phyloP scores from a whole-genome alignment of 2,113 vertebrate species.

The Oreocharis arfaki region DNA sequence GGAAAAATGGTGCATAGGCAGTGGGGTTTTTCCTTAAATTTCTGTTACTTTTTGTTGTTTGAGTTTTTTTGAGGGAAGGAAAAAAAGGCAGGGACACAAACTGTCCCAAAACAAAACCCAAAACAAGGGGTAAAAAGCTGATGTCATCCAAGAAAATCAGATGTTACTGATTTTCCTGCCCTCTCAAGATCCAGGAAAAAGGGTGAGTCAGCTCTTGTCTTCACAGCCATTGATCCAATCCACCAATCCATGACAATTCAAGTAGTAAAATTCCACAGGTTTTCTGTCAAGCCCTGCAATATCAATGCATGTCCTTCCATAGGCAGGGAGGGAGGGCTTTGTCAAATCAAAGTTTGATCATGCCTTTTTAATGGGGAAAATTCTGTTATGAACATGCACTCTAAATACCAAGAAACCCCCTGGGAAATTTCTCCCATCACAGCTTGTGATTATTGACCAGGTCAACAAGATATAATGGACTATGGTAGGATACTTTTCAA shows the following conservation, averaged over 20 bases:
- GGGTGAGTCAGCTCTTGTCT: background rate
- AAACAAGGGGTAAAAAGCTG: background rate
- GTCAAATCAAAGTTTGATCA: background rate
- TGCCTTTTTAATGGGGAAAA: background rate
- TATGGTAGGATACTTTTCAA: background rate
- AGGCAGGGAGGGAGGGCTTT: background rate
- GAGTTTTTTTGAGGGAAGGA: background rate
- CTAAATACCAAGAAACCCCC: background rate
- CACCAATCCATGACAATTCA: background rate
- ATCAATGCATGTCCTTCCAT: fast-evolving
- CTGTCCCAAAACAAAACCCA: background rate
- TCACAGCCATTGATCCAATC: background rate
- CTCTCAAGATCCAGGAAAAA: background rate
- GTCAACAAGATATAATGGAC: background rate
- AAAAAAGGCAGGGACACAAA: background rate
- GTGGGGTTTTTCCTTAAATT: background rate
- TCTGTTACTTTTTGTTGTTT: background rate
- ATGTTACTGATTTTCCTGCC: background rate
- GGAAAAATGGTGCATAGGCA: background rate
- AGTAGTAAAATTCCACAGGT: background rate
- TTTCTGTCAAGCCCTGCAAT: background rate
- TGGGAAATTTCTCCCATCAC: background rate
- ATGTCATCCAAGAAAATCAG: background rate
- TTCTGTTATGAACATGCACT: background rate
- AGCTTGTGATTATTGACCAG: background rate